Percentiles rank a stretch among this genome's conserved stretches.
Evolutionary conservation across 1,140 invertebrate species (phyloP).

Genomic region (Physella acuta): DNA sequence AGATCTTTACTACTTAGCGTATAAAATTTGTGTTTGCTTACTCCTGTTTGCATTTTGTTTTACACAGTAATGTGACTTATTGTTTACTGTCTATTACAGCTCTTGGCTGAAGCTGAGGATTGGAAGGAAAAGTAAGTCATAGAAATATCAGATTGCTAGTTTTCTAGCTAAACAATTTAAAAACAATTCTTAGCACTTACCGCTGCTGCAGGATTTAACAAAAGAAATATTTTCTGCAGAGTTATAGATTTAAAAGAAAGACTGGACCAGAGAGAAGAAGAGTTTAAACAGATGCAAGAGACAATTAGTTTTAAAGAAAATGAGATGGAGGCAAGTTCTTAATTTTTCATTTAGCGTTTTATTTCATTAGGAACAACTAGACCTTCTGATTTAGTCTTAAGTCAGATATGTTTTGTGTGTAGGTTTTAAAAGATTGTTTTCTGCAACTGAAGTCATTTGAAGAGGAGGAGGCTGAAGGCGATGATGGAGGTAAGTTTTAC

Average conservation of each 20-base stretch:
- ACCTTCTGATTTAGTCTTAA: too few relatives aligned
- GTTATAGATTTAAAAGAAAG: constrained; percentile 46
- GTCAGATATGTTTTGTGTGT: too few relatives aligned
- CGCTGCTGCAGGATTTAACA: neutral
- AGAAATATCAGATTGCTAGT: neutral
- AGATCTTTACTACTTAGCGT: too few relatives aligned
- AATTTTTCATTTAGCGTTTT: too few relatives aligned
- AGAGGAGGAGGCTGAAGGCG: constrained; percentile 27
- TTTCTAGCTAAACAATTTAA: neutral
- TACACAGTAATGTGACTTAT: too few relatives aligned
- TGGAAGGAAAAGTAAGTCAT: constrained; percentile 54
- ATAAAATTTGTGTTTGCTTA: too few relatives aligned
- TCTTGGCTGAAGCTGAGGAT: constrained; percentile 44
- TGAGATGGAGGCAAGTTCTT: constrained; percentile 51
- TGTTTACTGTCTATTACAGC: too few relatives aligned
- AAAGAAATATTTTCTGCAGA: constrained; percentile 28
- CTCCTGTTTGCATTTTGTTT: too few relatives aligned
- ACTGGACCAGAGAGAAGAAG: constrained; percentile 34
- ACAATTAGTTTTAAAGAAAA: constrained; percentile 52
- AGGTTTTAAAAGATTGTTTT: constrained; percentile 52
- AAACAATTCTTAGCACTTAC: neutral
- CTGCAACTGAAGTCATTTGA: constrained; percentile 52
- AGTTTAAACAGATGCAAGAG: constrained; percentile 47
- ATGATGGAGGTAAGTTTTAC: constrained; percentile 7
- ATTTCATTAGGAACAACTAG: too few relatives aligned